These are phyloP conservation scores for Aphidius colemani DNA, from an alignment of 2,888 invertebrate genomes.

Conservation along the genomic window DNA sequence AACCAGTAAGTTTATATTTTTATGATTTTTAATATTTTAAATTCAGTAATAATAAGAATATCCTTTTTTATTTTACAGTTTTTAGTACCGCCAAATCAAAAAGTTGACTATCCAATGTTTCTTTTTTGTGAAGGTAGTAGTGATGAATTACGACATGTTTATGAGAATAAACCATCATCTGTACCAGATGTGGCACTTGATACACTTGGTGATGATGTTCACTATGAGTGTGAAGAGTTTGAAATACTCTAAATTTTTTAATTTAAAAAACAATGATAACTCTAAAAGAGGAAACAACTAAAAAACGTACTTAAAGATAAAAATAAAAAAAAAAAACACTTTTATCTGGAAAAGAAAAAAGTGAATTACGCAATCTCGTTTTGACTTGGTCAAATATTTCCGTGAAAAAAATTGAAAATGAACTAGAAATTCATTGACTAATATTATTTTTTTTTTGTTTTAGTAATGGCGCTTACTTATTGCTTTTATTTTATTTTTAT, in stretches of 20 bases:
- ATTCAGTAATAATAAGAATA: background rate
- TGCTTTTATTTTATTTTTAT: too few relatives aligned
- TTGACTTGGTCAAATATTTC: too few relatives aligned
- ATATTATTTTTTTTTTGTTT: too few relatives aligned
- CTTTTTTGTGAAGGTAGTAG: conserved; percentile 77
- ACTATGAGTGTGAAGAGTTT: conserved; percentile 54
- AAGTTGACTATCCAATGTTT: conserved; percentile 82
- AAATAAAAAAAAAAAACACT: too few relatives aligned
- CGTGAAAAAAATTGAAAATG: too few relatives aligned
- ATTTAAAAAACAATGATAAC: background rate
- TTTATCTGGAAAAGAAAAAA: too few relatives aligned
- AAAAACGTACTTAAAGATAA: conserved; percentile 39
- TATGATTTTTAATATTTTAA: conserved; percentile 9
- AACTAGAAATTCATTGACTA: too few relatives aligned
- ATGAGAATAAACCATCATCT: conserved; percentile 43
- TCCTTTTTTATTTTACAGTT: conserved; percentile 56
- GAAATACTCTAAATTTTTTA: conserved; percentile 42
- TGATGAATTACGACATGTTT: conserved; percentile 58
- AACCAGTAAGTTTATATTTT: conserved; percentile 62
- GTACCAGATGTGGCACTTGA: conserved; percentile 37
- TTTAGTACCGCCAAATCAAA: conserved; percentile 61
- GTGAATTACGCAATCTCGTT: too few relatives aligned
- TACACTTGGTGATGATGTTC: conserved; percentile 46
- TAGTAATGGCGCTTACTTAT: too few relatives aligned
- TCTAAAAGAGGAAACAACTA: conserved; percentile 12